Evolutionary conservation across 2,888 invertebrate genomes (phyloP), one percentile per base, ranked within the genome.

Genomic region (Cylindroiulus punctatus): DNA sequence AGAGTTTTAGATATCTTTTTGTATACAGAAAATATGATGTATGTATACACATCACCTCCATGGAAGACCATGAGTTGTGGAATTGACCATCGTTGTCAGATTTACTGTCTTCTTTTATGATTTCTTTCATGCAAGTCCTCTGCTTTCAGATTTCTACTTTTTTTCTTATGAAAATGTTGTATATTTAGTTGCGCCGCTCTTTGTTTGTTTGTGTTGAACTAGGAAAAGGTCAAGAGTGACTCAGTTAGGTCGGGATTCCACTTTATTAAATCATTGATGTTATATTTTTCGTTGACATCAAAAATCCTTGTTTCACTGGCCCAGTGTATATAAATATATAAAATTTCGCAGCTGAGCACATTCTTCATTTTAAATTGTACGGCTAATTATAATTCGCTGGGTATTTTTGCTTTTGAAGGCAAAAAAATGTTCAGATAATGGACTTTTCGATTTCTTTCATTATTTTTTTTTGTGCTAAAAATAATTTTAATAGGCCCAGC

Each of bases 211-310:
- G 65, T 26, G 65, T 65, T 65, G 22, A 65, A 65, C 26, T 65
- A n/a, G 26, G 8, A 65, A 10, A 52, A 65, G 65, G 65, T 65
- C 65, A 65, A 0, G 26, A 65, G 4, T 65, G 65, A 65, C 65
- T 65, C 65, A 65, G 65, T n/a, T 65, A 26, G 65, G 26, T 65
- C n/a, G 26, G 2, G 65, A 22, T 65, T 65, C 26, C 65, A 65
- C 65, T 65, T 65, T 65, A 65, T 65, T 65, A 65, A 65, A 65
- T 65, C 65, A 65, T 65, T 26, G 65, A 65, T 26, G 65, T 26
- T 65, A 10, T 65, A 5, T 65, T 65, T 65, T 26, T 65, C 10
- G 65, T 12, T 65, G 26, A 65, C 65, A 65, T 65, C 10, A 26
- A n/a, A 8, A n/a, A n/a, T 57, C 57, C 57, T 65, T n/a, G 65